A percentile compares a stretch with the other conserved stretches of the same genome.
These are phyloP conservation scores for Nomia melanderi DNA, from an alignment of 1,140 invertebrate species.

Conservation along the genomic window DNA sequence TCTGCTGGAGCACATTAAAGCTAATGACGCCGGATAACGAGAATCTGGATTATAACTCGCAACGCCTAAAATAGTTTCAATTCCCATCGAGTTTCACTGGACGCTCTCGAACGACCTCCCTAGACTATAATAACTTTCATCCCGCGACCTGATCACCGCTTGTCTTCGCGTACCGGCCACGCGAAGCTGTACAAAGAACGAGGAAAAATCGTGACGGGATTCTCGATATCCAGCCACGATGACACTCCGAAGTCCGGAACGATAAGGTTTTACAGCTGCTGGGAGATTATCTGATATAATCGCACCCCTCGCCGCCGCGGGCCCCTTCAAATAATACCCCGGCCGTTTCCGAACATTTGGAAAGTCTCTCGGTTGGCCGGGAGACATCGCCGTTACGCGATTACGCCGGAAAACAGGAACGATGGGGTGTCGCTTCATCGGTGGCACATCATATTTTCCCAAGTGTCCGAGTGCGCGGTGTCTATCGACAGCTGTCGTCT, in stretches of 20 bases:
- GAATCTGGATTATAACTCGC: neutral
- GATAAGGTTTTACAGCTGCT: conserved; percentile 69
- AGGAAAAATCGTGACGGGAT: conserved; percentile 1
- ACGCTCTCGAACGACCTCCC: neutral
- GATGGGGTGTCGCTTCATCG: conserved; percentile 11
- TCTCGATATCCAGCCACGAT: conserved; percentile 20
- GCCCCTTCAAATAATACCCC: conserved; percentile 28
- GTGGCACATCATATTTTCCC: conserved; percentile 11
- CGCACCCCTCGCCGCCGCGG: conserved; percentile 51
- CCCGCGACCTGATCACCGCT: neutral
- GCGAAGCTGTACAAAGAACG: neutral
- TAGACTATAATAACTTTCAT: neutral
- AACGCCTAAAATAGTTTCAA: neutral
- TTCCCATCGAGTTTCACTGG: neutral
- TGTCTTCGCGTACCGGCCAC: neutral
- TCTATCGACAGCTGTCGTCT: conserved; percentile 27
- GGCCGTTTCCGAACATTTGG: neutral
- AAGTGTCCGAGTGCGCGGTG: conserved; percentile 1
- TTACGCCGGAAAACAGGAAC: conserved; percentile 23
- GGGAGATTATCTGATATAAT: conserved; percentile 69
- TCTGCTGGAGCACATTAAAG: neutral
- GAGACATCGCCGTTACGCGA: conserved; percentile 8
- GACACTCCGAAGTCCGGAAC: conserved; percentile 37
- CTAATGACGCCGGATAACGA: too few relatives aligned
- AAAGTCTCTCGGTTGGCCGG: conserved; percentile 20